Percentiles rank a stretch among this genome's conserved stretches.
phyloP scores from a whole-genome alignment of 2,113 vertebrate species.

The Mellivora capensis region DNA sequence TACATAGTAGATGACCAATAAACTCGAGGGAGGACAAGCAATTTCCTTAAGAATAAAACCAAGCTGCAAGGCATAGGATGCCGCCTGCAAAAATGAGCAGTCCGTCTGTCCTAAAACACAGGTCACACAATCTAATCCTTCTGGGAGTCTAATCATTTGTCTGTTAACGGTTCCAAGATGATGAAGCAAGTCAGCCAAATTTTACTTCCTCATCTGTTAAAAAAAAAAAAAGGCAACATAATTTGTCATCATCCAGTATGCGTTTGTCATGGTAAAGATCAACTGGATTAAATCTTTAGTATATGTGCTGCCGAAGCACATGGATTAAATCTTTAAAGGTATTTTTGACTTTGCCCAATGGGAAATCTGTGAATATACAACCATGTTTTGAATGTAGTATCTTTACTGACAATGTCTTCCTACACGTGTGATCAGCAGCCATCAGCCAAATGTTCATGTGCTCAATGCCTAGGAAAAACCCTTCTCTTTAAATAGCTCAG shows the following conservation, averaged over 20 bases:
- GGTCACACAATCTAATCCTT: not conserved
- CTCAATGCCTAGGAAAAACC: not conserved
- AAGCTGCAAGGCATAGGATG: not conserved
- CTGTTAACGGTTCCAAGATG: not conserved
- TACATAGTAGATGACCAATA: not conserved
- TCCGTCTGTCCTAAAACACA: fast-evolving
- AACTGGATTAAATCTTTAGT: not conserved
- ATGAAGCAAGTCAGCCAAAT: not conserved
- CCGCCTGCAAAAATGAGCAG: not conserved
- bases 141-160: not conserved
- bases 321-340: not conserved
- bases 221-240: slow-evolving; percentile 4
- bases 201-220: slow-evolving; percentile 16
- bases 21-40: not conserved
- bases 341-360: not conserved
- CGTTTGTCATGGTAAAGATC: not conserved
- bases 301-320: no score
- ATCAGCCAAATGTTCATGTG: not conserved
- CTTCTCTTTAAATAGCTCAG: not conserved
- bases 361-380: not conserved
- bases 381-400: not conserved
- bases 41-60: not conserved
- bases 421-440: not conserved
- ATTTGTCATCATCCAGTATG: not conserved
- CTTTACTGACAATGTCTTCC: not conserved